Conservation (phyloP, 2,797 vertebrate species). For the Sandelia bainsii region DNA sequence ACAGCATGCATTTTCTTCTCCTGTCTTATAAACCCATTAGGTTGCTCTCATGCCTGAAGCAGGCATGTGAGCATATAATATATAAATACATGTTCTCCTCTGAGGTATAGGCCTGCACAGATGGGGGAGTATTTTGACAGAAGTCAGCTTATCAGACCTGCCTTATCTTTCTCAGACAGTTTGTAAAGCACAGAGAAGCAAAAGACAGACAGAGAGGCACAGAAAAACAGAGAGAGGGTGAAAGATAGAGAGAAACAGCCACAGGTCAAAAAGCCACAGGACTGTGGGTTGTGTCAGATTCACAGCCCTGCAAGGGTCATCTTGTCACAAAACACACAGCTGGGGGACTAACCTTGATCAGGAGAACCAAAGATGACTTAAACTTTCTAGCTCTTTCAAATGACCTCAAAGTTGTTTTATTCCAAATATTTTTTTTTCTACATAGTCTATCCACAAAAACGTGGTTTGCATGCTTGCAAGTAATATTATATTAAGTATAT, state of each 20-base stretch:
- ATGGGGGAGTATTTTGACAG: constrained; percentile 70
- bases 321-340: constrained; percentile 72
- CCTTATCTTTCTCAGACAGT: constrained; percentile 84
- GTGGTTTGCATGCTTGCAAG: too few relatives aligned
- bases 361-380: constrained; percentile 55
- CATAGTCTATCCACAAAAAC: neutral
- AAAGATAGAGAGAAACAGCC: constrained; percentile 60
- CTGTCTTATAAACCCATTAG: constrained; percentile 78
- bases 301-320: constrained; percentile 67
- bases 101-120: constrained; percentile 74
- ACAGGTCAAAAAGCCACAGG: constrained; percentile 78
- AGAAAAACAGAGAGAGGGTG: constrained; percentile 27
- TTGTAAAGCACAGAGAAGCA: constrained; percentile 75
- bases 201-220: constrained; percentile 22
- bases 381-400: constrained; percentile 50
- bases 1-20: constrained; percentile 60
- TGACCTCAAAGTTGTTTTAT: constrained; percentile 53
- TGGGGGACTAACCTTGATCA: constrained; percentile 73
- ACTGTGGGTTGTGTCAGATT: constrained; percentile 74
- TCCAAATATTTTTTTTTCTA: neutral
- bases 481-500: too few relatives aligned
- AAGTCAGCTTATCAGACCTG: constrained; percentile 80
- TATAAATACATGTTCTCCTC: constrained; percentile 80
- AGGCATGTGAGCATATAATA: constrained; percentile 73
- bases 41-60: constrained; percentile 73